A percentile compares a stretch with the other conserved stretches of the same genome.
phyloP scores from a whole-genome alignment of 2,888 invertebrate genomes.

The Sarcophaga caerulescens region DNA sequence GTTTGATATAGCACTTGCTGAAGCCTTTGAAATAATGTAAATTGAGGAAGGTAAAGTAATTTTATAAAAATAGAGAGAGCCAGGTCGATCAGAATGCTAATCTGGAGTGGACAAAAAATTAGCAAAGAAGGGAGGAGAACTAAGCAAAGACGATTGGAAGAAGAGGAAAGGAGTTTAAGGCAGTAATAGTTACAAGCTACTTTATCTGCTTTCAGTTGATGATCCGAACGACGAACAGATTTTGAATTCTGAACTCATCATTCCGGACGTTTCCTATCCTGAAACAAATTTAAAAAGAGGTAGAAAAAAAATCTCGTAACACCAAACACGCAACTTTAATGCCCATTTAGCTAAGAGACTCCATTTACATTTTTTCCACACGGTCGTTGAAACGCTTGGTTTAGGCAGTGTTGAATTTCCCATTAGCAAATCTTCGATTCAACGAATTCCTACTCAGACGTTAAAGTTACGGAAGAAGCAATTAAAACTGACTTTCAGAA shows the following conservation, averaged over 20 bases:
- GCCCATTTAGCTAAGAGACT: background rate
- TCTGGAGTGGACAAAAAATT: conserved; percentile 36
- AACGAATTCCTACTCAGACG: background rate
- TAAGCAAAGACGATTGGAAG: no score
- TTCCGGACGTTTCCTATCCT: background rate
- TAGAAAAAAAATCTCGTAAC: background rate
- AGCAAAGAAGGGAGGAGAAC: conserved; percentile 12
- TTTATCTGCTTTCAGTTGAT: no score
- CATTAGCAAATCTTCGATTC: background rate
- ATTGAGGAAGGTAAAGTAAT: conserved; percentile 71
- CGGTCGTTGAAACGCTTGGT: background rate
- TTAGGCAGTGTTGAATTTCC: no score
- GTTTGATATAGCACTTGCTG: background rate
- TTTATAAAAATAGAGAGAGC: conserved; percentile 50
- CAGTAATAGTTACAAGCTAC: no score
- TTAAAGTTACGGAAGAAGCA: background rate
- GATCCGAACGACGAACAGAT: no score
- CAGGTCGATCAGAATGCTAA: conserved; percentile 17
- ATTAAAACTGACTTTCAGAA: conserved; percentile 19
- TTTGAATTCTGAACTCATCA: no score
- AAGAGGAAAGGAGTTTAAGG: background rate
- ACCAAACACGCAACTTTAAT: background rate
- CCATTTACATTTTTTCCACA: no score
- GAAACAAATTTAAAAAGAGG: background rate
- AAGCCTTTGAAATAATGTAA: conserved; percentile 64